Base-by-base conservation (phyloP, 1,140 invertebrate species). In the Mamestra configurata region DNA sequence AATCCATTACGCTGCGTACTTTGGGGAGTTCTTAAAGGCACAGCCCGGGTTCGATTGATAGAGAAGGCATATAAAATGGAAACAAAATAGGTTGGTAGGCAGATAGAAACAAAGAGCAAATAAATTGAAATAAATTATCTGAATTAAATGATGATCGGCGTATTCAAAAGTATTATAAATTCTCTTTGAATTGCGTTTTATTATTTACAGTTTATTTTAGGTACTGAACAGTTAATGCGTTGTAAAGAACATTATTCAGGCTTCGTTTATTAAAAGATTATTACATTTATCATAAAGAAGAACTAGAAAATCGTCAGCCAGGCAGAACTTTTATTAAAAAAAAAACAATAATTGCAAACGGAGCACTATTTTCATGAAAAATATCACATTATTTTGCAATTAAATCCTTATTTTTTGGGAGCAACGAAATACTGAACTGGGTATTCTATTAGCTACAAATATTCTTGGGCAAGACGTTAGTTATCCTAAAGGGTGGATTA, bases 1-100 rank as follows among this genome's bases (percentile, higher is more conserved):
- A 76, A 76, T 76, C 73, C 73, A 76, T 76, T 76, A 76, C 24
- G 24, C 20, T 13, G 11, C 20, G n/a, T 76, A 61, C 73, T 76
- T 76, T 7, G 6, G 73, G 73, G 73, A 76, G 27, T 64, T 76
- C 55, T 70, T 76, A 76, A 31, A 73, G 40, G 40, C 37, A 64
- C 73, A 35, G 15, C 15, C 57, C 40, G 57, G 57, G 57, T 76
- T 35, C 22, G 73, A 76, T 76, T 76, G 73, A 76, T 46, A 46
- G 57, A 27, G 57, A 61, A 76, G 24, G 13, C 57, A 76, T 61
- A 64, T 76, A 76, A 76, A 61, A 64, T 43, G 20, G 43, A 76
- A 64, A 46, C 35, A 46, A 59, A 64, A 70, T 46, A 70, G 51
- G 20, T 7, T 20, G 5, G 27, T 37, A n/a, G 27, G 13, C 27